Percentiles rank a stretch among this genome's conserved stretches.
phyloP scores from a whole-genome alignment of 2,797 vertebrate species.

The Chromobotia macracanthus region DNA sequence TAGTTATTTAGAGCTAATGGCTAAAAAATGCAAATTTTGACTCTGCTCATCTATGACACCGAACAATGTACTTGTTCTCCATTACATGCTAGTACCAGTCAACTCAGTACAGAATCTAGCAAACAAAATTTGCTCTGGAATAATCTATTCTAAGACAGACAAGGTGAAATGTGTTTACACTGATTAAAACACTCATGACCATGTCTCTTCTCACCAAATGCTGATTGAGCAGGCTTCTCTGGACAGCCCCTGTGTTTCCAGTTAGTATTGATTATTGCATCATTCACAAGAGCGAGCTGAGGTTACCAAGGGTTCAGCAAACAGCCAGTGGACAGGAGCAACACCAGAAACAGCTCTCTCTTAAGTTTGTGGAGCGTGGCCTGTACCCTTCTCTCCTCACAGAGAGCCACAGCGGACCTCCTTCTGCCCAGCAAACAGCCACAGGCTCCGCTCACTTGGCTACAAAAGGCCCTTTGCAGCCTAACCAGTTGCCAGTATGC shows the following conservation, averaged over 20 bases:
- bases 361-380: constrained; percentile 54
- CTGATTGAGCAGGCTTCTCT: constrained; percentile 52
- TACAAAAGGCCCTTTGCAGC: constrained; percentile 55
- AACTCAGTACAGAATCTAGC: constrained; percentile 5
- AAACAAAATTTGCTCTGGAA: constrained; percentile 23
- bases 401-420: constrained; percentile 47
- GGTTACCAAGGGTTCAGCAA: constrained; percentile 73
- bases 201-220: constrained; percentile 45
- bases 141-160: constrained; percentile 49
- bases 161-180: constrained; percentile 50
- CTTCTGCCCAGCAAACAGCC: constrained; percentile 51
- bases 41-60: neutral
- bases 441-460: constrained; percentile 57
- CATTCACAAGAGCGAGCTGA: constrained; percentile 60
- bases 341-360: constrained; percentile 54
- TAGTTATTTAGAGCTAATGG: neutral
- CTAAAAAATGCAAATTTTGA: neutral
- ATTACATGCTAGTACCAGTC: neutral
- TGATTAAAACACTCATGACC: constrained; percentile 42
- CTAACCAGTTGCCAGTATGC: constrained; percentile 53
- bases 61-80: neutral
- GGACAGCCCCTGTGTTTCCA: constrained; percentile 63
- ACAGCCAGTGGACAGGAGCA: constrained; percentile 77
- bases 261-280: constrained; percentile 74
- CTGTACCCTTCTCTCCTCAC: constrained; percentile 45